Evolutionary conservation across 1,140 invertebrate species (phyloP).

Genomic region (Pachyrhynchus sulphureomaculatus): DNA sequence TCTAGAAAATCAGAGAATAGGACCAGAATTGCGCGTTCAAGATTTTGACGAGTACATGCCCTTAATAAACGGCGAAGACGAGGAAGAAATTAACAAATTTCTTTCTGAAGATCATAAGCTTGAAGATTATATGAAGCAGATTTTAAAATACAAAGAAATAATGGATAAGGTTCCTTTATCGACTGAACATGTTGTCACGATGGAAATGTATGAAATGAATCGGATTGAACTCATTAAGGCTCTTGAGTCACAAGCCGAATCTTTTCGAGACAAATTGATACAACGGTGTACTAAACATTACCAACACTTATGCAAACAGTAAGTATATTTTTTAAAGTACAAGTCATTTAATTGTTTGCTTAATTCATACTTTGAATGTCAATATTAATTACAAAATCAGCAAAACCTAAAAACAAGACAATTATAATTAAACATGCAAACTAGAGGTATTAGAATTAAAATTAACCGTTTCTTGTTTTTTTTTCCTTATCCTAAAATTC

Average conservation of each 20-base stretch:
- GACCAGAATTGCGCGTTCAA: conserved; percentile 67
- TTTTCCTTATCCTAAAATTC: too few species aligned
- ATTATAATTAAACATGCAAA: too few species aligned
- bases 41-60: conserved; percentile 82
- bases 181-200: conserved; percentile 66
- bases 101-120: conserved; percentile 65
- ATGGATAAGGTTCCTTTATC: conserved; percentile 64
- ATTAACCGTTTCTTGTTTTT: too few species aligned
- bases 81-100: conserved; percentile 66
- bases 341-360: too few species aligned
- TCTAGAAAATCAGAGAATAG: conserved; percentile 69
- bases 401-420: too few species aligned
- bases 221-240: conserved; percentile 76
- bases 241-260: conserved; percentile 67
- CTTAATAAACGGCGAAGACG: conserved; percentile 71
- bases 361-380: too few species aligned
- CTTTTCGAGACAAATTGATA: conserved; percentile 70
- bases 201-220: conserved; percentile 86
- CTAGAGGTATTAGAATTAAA: too few species aligned
- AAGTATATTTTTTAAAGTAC: too few species aligned
- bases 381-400: too few species aligned
- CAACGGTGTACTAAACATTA: conserved; percentile 76
- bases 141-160: conserved; percentile 66
- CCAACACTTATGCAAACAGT: conserved; percentile 76
- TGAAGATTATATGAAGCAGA: conserved; percentile 65